These are phyloP conservation scores for Connochaetes taurinus DNA, from an alignment of 2,113 vertebrate genomes.

Conservation along the genomic window DNA sequence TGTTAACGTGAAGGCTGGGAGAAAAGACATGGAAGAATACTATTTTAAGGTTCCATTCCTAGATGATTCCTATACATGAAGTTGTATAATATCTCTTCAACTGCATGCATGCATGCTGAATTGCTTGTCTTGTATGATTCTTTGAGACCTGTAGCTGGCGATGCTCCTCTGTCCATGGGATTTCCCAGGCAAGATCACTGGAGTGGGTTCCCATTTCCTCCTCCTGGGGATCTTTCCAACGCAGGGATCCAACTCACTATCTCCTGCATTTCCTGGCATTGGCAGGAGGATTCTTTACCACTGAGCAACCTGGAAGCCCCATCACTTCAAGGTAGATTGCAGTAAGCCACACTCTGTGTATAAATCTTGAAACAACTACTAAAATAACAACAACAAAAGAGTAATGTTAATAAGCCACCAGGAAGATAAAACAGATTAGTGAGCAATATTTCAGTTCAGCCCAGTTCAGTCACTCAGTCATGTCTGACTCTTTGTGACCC, in stretches of 20 bases:
- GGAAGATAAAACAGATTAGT: not conserved
- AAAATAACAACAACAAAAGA: not conserved
- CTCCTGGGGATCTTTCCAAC: not conserved
- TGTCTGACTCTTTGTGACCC: not conserved
- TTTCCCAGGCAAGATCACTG: not conserved
- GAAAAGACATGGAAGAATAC: not conserved
- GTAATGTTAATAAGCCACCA: not conserved
- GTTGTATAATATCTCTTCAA: not conserved
- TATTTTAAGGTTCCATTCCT: not conserved
- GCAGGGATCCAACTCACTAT: not conserved
- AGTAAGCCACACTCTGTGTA: not conserved
- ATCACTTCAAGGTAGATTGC: not conserved
- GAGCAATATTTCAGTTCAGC: not conserved
- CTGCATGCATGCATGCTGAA: fast-evolving
- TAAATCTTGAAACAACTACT: not conserved
- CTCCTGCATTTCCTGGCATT: not conserved
- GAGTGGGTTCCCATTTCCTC: not conserved
- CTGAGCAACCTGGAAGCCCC: not conserved
- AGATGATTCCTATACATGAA: not conserved
- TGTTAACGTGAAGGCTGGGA: not conserved
- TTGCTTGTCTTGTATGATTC: not conserved
- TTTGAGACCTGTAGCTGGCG: not conserved
- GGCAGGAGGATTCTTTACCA: not conserved
- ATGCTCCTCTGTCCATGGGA: not conserved
- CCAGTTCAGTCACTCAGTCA: not conserved